Percentiles rank a stretch among this genome's conserved stretches.
phyloP scores from a whole-genome alignment of 2,797 vertebrate species.

The Alosa sapidissima region DNA sequence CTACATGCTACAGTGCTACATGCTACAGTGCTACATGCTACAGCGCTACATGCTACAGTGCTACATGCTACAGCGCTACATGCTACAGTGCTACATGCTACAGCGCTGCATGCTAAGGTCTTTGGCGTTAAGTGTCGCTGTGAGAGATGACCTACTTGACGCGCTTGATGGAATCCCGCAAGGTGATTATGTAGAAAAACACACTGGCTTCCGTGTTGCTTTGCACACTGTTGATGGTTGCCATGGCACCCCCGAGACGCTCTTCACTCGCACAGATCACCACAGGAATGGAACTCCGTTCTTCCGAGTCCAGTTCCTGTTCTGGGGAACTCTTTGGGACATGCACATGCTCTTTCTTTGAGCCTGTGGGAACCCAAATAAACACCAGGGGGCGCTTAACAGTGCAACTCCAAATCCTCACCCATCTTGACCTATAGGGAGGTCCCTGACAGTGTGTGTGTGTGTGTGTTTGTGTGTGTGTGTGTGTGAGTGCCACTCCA shows the following conservation, averaged over 20 bases:
- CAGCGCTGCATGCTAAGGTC: too few species aligned
- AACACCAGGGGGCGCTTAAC: not conserved
- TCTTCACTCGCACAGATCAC: constrained; percentile 88
- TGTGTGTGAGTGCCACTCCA: too few species aligned
- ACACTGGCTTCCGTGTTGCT: constrained; percentile 86
- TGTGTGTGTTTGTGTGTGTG: too few species aligned
- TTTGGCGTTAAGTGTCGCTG: not conserved
- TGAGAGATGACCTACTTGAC: constrained; percentile 70
- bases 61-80: too few species aligned
- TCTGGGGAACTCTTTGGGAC: not conserved
- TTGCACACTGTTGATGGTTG: constrained; percentile 89
- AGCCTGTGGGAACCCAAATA: constrained; percentile 46
- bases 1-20: too few species aligned
- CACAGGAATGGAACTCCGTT: constrained; percentile 79
- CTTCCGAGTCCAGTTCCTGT: constrained; percentile 21
- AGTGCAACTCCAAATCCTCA: not conserved
- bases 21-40: too few species aligned
- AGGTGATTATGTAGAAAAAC: constrained; percentile 90
- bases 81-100: too few species aligned
- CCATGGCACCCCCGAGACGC: constrained; percentile 85
- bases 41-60: too few species aligned
- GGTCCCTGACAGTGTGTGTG: too few species aligned
- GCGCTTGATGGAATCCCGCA: constrained; percentile 80
- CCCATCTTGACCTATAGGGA: not conserved
- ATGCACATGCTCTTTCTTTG: constrained; percentile 27